These are phyloP conservation scores for Gymnobelideus leadbeateri DNA, from an alignment of 2,113 vertebrate species.

Conservation along the genomic window DNA sequence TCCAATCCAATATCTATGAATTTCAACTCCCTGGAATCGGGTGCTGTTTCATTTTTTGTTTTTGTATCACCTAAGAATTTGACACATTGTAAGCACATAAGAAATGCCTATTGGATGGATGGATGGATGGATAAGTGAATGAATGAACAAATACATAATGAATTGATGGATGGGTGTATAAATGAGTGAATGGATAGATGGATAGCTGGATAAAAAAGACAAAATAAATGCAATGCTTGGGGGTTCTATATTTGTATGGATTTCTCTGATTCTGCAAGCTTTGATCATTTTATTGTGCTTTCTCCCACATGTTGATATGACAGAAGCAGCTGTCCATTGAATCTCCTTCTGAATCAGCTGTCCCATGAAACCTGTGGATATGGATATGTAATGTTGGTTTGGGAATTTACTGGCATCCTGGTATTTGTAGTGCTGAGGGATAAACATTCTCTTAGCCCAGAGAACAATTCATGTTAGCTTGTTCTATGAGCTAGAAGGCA, in stretches of 20 bases:
- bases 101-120: not conserved
- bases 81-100: not conserved
- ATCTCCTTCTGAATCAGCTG: not conserved
- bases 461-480: not conserved
- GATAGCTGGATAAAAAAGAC: not conserved
- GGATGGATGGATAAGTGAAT: not conserved
- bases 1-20: not conserved
- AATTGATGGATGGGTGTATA: not conserved
- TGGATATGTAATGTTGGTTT: not conserved
- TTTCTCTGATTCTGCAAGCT: not conserved
- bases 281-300: not conserved
- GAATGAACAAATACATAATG: not conserved
- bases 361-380: not conserved
- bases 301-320: not conserved
- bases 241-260: not conserved
- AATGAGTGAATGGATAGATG: not conserved
- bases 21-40: not conserved
- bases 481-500: not conserved
- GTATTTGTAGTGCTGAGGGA: not conserved
- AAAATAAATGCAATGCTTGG: not conserved
- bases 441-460: not conserved
- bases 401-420: not conserved
- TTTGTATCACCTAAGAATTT: not conserved
- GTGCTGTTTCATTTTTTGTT: not conserved
- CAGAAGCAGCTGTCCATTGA: not conserved